Conservation (phyloP, 2,113 vertebrate genomes). For the Struthidea cinerea region DNA sequence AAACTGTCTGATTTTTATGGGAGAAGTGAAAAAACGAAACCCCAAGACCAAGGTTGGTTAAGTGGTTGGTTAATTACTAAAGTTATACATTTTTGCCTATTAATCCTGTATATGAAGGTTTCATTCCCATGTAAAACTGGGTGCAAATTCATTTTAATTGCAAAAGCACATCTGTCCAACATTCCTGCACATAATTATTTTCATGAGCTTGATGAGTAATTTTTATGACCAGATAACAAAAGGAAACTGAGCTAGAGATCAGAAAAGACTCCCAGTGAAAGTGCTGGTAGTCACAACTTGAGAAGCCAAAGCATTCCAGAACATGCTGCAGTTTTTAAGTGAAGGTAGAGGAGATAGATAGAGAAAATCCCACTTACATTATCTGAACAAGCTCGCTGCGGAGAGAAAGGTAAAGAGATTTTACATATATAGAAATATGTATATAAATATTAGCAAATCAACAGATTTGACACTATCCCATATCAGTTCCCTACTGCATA, state of each 20-base stretch:
- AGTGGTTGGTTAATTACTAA: neutral
- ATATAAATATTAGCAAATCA: neutral
- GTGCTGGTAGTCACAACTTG: neutral
- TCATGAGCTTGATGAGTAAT: neutral
- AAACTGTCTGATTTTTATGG: neutral
- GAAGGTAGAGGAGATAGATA: neutral
- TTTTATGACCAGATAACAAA: slow-evolving; percentile 4
- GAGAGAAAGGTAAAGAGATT: neutral
- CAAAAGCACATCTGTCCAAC: neutral
- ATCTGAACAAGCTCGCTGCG: neutral
- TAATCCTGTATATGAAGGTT: neutral
- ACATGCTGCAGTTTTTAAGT: neutral
- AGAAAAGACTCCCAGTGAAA: neutral
- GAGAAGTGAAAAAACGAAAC: neutral
- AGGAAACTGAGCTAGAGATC: neutral
- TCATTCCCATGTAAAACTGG: neutral
- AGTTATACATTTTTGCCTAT: neutral
- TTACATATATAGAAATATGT: neutral
- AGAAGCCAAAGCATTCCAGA: slow-evolving; percentile 3
- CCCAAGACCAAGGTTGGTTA: neutral
- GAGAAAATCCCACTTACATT: neutral
- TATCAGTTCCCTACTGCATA: neutral
- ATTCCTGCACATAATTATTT: neutral
- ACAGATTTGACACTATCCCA: neutral
- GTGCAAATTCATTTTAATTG: neutral